Evolutionary conservation across 2,797 vertebrate genomes (phyloP).

Genomic region (Eulemur albifrons): DNA sequence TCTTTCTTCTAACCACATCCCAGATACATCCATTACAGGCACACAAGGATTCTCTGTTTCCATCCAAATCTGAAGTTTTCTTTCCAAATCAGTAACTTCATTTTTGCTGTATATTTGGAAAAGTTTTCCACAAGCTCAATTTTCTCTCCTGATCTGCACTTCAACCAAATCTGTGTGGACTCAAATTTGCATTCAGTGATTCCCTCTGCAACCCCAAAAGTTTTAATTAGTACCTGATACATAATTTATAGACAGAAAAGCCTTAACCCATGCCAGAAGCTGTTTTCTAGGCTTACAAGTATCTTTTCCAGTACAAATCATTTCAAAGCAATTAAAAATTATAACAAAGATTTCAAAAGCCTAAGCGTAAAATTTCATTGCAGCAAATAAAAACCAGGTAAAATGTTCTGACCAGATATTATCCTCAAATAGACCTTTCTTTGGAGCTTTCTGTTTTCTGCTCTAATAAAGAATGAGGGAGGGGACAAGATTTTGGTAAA

Average conservation of each 20-base stretch:
- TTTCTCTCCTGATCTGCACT: constrained; percentile 30
- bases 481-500: neutral
- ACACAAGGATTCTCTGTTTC: neutral
- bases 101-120: constrained; percentile 35
- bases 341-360: constrained; percentile 44
- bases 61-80: neutral
- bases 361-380: constrained; percentile 32
- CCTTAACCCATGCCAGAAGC: constrained; percentile 50
- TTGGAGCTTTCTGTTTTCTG: neutral
- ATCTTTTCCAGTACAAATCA: constrained; percentile 52
- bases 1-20: neutral
- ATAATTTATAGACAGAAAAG: constrained; percentile 69
- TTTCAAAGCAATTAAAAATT: constrained; percentile 71
- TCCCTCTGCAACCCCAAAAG: constrained; percentile 59
- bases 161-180: constrained; percentile 28
- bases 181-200: constrained; percentile 60
- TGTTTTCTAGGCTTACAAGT: constrained; percentile 49
- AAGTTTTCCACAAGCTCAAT: neutral
- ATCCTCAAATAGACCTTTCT: constrained; percentile 33
- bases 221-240: constrained; percentile 70
- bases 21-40: neutral
- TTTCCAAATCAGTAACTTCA: constrained; percentile 8
- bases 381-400: constrained; percentile 8
- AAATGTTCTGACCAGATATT: neutral
- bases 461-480: neutral